A percentile compares a stretch with the other conserved stretches of the same genome.
Evolutionary conservation across 92 coral and sea anemone species (phyloP).

Genomic region (Palythoa grandiflora): DNA sequence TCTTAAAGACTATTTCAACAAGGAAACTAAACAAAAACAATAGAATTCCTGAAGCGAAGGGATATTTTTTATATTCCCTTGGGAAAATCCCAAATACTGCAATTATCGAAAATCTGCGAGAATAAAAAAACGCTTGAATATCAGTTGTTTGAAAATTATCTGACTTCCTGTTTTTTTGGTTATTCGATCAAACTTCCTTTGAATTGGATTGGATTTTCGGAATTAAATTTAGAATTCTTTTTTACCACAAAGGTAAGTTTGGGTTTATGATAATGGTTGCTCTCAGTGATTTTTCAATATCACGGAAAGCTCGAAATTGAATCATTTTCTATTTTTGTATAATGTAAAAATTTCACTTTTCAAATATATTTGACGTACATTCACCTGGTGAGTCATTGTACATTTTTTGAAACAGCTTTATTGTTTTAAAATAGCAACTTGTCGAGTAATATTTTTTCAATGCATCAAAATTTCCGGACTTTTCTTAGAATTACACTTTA

Average conservation of each 20-base stretch:
- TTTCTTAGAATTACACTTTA: no score
- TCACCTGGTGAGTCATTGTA: background rate
- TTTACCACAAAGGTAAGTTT: background rate
- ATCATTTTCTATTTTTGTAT: background rate
- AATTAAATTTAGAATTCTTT: background rate
- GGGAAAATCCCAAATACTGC: background rate
- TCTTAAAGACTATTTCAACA: conserved; percentile 11
- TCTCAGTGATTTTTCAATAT: background rate
- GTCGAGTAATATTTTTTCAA: no score
- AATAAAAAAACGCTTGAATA: no score
- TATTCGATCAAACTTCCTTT: no score
- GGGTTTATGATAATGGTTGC: background rate
- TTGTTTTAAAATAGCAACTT: no score
- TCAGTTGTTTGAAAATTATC: no score
- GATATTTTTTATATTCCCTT: background rate
- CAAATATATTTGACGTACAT: background rate
- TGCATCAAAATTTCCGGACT: no score
- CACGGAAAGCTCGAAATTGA: background rate
- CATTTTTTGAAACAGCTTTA: background rate
- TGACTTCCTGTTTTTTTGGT: no score
- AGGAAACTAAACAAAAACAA: conserved; percentile 1
- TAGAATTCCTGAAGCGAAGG: background rate
- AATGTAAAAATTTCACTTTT: background rate
- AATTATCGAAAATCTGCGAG: no score
- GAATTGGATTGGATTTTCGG: no score